A percentile compares a stretch with the other conserved stretches of the same genome.
These are phyloP conservation scores for Xerus rutilus DNA, from an alignment of 2,797 vertebrate genomes.

Conservation along the genomic window DNA sequence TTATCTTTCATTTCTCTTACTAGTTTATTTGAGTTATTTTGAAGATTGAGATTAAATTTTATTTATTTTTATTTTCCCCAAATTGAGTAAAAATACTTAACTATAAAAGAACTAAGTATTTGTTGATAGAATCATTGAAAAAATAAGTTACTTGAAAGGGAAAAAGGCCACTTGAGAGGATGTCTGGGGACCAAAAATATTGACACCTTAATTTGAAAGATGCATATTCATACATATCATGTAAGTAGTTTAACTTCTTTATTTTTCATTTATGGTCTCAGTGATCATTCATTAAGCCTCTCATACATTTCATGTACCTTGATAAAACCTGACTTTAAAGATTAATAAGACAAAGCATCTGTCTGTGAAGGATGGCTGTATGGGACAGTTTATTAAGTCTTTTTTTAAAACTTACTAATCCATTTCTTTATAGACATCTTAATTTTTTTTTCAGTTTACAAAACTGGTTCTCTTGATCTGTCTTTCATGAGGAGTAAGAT, in stretches of 20 bases:
- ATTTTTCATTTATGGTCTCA: constrained; percentile 4
- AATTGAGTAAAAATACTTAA: neutral
- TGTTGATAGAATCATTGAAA: constrained; percentile 42
- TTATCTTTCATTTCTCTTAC: neutral
- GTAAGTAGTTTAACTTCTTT: neutral
- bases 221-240: neutral
- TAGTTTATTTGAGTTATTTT: constrained; percentile 7
- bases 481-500: constrained; percentile 33
- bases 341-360: neutral
- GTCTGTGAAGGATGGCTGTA: neutral
- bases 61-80: neutral
- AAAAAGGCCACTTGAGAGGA: neutral
- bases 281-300: neutral
- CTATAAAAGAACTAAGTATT: neutral
- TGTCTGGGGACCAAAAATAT: neutral
- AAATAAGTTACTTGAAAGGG: neutral
- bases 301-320: neutral
- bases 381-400: neutral
- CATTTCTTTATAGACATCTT: constrained; percentile 8
- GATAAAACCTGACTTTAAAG: constrained; percentile 4
- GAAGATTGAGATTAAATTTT: neutral
- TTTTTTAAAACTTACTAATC: constrained; percentile 1
- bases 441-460: neutral
- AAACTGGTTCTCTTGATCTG: neutral
- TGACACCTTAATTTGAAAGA: neutral